Evolutionary conservation across 2,888 invertebrate species (phyloP).

Genomic region (Eupithecia abbreviata): DNA sequence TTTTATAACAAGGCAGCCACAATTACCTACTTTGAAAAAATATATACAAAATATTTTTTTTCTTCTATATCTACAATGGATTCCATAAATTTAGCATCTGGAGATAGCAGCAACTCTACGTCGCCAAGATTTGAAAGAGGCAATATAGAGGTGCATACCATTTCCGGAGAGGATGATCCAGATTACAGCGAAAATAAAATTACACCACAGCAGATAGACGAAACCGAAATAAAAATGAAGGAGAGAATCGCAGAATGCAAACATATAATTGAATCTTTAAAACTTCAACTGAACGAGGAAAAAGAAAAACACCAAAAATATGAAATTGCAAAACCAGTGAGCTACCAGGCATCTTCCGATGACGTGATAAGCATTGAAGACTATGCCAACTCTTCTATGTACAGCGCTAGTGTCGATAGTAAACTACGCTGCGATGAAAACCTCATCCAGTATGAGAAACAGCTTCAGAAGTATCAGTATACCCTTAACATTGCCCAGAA

Average conservation of each 20-base stretch:
- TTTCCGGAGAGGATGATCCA: slow-evolving; percentile 26
- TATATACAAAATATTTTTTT: not conserved
- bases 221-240: slow-evolving; percentile 68
- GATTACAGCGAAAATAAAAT: slow-evolving; percentile 42
- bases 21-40: not conserved
- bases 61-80: slow-evolving; percentile 50
- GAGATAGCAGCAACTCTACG: slow-evolving; percentile 54
- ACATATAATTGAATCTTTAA: slow-evolving; percentile 70
- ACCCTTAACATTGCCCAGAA: slow-evolving; percentile 76
- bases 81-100: slow-evolving; percentile 56
- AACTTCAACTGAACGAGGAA: slow-evolving; percentile 70
- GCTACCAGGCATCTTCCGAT: slow-evolving; percentile 4
- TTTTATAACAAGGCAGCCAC: not conserved
- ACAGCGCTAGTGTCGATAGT: slow-evolving; percentile 62
- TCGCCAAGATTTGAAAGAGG: slow-evolving; percentile 46
- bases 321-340: slow-evolving; percentile 20
- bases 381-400: slow-evolving; percentile 45
- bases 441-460: slow-evolving; percentile 76
- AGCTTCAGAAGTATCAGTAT: slow-evolving; percentile 74
- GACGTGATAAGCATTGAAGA: slow-evolving; percentile 22
- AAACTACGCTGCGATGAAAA: slow-evolving; percentile 71
- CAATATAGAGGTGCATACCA: slow-evolving; percentile 32
- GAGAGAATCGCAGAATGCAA: slow-evolving; percentile 72
- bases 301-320: slow-evolving; percentile 64
- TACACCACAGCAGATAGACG: slow-evolving; percentile 58